Conservation (phyloP, 2,888 invertebrate genomes). For the Standfussiana lucernea region DNA sequence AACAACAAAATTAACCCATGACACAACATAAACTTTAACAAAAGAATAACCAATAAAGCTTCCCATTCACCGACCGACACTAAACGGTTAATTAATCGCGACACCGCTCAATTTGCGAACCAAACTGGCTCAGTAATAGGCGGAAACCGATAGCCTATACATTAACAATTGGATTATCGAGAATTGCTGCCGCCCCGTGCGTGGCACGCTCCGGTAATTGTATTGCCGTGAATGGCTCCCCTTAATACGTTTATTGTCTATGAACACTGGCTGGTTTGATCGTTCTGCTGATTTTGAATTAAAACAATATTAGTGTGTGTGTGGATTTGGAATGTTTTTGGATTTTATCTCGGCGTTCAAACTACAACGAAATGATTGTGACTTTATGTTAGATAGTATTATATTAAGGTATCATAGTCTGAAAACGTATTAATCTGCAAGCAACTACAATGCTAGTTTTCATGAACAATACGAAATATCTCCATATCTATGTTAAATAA, state of each 20-base stretch:
- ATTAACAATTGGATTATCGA: slow-evolving; percentile 87
- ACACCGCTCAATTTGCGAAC: slow-evolving; percentile 82
- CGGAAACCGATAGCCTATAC: slow-evolving; percentile 76
- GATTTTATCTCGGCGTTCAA: slow-evolving; percentile 3
- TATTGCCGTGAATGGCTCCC: slow-evolving; percentile 79
- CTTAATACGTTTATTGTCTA: slow-evolving; percentile 85
- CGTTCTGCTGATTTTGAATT: slow-evolving; percentile 75
- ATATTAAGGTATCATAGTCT: too few species aligned
- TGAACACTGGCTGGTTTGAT: slow-evolving; percentile 70
- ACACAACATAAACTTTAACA: slow-evolving; percentile 57
- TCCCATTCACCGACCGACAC: slow-evolving; percentile 76
- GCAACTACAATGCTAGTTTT: background rate
- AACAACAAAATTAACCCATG: slow-evolving; percentile 64
- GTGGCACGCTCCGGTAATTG: slow-evolving; percentile 85
- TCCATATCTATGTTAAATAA: background rate
- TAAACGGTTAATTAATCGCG: slow-evolving; percentile 84
- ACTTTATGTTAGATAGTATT: background rate
- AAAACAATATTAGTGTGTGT: slow-evolving; percentile 66
- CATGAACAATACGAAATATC: background rate
- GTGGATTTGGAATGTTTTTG: slow-evolving; percentile 20
- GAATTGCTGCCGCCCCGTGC: slow-evolving; percentile 78
- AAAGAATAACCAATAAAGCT: slow-evolving; percentile 67
- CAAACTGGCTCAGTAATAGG: slow-evolving; percentile 83
- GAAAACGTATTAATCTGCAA: background rate
- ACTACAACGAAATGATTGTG: background rate